Percentiles rank a stretch among this genome's conserved stretches.
Evolutionary conservation across 2,113 vertebrate species (phyloP).

Genomic region (Ploceus nigricollis): DNA sequence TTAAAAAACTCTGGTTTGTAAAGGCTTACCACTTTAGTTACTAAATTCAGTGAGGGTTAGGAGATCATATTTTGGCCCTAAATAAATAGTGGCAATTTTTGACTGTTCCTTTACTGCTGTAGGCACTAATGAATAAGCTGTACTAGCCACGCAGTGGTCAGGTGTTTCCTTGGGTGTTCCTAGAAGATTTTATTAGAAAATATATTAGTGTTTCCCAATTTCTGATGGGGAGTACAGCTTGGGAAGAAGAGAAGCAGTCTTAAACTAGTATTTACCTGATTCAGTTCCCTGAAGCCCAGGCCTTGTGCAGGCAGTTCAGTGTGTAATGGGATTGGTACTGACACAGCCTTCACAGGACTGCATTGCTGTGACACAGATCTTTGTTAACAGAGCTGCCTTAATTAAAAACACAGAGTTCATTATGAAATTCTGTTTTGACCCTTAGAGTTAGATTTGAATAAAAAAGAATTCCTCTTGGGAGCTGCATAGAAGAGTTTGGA

Average conservation of each 20-base stretch:
- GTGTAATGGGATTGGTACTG: background rate
- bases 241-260: background rate
- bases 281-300: background rate
- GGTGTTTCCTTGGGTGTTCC: background rate
- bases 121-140: background rate
- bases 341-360: background rate
- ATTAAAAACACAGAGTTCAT: constrained; percentile 13
- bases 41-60: background rate
- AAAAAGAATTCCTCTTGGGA: background rate
- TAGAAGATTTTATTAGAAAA: background rate
- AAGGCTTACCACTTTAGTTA: background rate
- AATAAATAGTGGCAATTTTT: background rate
- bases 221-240: background rate
- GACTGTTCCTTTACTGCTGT: background rate
- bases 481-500: background rate
- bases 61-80: background rate
- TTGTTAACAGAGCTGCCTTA: background rate
- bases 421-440: background rate
- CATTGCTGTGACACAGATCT: background rate
- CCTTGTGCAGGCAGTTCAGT: background rate
- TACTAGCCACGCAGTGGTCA: background rate
- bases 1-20: background rate
- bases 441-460: background rate
- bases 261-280: background rate
- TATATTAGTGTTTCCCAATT: background rate